A percentile compares a stretch with the other conserved stretches of the same genome.
Conservation (phyloP, 2,888 invertebrate species). For the Ernsta delagoae region DNA sequence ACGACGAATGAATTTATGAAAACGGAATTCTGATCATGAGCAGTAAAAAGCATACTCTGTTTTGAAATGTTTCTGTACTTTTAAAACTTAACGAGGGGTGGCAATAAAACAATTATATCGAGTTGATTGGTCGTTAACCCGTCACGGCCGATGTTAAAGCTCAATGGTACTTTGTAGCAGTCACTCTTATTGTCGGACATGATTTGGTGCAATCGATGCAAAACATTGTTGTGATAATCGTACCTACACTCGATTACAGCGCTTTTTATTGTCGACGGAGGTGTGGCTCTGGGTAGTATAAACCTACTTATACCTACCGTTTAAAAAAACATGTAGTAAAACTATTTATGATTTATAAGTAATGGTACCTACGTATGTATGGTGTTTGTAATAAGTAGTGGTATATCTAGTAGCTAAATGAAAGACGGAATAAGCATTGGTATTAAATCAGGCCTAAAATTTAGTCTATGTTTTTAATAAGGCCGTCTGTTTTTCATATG, state of each 20-base stretch:
- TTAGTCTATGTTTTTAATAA: too few relatives aligned
- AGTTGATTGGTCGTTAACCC: slow-evolving; percentile 73
- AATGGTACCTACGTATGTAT: too few relatives aligned
- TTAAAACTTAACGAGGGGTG: slow-evolving; percentile 60
- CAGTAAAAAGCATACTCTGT: slow-evolving; percentile 6
- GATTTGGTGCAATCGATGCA: slow-evolving; percentile 53
- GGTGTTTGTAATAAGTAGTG: too few relatives aligned
- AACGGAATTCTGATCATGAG: slow-evolving; percentile 9
- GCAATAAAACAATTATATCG: slow-evolving; percentile 73
- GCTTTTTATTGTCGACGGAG: slow-evolving; percentile 74
- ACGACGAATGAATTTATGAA: slow-evolving; percentile 7
- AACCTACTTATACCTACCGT: too few relatives aligned
- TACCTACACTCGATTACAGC: slow-evolving; percentile 69
- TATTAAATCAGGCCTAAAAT: too few relatives aligned
- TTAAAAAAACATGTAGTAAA: too few relatives aligned
- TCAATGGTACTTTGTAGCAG: slow-evolving; percentile 58
- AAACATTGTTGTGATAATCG: slow-evolving; percentile 73
- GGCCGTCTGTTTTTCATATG: too few relatives aligned
- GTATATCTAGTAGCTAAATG: too few relatives aligned
- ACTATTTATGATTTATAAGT: too few relatives aligned
- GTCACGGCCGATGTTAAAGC: slow-evolving; percentile 62
- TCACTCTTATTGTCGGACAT: slow-evolving; percentile 42
- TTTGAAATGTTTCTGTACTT: slow-evolving; percentile 47
- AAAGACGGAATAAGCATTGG: too few relatives aligned
- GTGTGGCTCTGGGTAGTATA: slow-evolving; percentile 58